Conservation (phyloP, 2,113 vertebrate species). For the Ahaetulla prasina region DNA sequence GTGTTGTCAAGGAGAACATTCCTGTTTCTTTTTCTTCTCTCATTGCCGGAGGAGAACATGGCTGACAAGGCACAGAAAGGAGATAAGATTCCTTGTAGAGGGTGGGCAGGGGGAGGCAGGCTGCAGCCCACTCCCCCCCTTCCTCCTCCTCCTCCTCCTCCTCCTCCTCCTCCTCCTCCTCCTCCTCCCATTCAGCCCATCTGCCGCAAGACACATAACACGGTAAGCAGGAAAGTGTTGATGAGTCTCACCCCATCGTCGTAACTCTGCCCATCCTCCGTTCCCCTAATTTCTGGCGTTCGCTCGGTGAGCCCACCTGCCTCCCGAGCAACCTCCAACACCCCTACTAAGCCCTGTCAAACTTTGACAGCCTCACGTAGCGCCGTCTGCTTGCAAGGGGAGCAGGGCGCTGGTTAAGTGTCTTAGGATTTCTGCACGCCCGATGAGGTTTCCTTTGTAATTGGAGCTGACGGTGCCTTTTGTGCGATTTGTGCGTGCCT, state of each 20-base stretch:
- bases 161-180: constrained; percentile 12
- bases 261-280: background rate
- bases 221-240: background rate
- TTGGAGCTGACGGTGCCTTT: constrained; percentile 61
- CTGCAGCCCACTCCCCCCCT: constrained; percentile 43
- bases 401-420: constrained; percentile 56
- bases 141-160: no score
- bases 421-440: constrained; percentile 55
- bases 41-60: constrained; percentile 26
- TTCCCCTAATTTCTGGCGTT: background rate
- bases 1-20: background rate
- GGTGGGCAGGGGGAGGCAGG: constrained; percentile 24
- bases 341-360: constrained; percentile 32
- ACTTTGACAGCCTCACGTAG: constrained; percentile 44
- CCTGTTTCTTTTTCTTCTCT: constrained; percentile 40
- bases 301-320: constrained; percentile 20
- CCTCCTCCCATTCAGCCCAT: constrained; percentile 23
- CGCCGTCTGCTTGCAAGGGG: background rate
- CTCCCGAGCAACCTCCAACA: background rate
- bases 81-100: constrained; percentile 51
- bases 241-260: background rate
- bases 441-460: constrained; percentile 60
- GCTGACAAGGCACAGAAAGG: constrained; percentile 46
- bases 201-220: background rate
- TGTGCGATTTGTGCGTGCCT: constrained; percentile 63